Percentiles rank a stretch among this genome's conserved stretches.
Evolutionary conservation across 2,888 invertebrate species (phyloP).

Genomic region (Mesorhabditis belari): DNA sequence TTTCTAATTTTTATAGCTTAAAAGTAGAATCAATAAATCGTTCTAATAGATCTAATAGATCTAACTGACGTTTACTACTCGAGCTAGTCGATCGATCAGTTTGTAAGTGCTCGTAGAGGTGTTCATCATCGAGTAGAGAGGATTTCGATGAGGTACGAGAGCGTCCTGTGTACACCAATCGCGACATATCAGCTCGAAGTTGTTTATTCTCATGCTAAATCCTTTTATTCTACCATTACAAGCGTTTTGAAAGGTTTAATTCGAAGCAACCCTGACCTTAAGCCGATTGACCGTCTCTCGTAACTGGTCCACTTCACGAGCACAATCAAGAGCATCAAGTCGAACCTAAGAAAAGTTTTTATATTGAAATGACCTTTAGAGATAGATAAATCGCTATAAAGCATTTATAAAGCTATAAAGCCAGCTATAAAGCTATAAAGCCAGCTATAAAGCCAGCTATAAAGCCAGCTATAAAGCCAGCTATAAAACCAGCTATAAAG

Average conservation of each 20-base stretch:
- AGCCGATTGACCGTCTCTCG: conserved; percentile 94
- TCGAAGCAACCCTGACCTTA: too few relatives aligned
- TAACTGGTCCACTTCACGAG: conserved; percentile 89
- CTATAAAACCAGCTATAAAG: too few relatives aligned
- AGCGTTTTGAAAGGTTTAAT: too few relatives aligned
- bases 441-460: too few relatives aligned
- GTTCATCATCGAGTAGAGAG: conserved; percentile 45
- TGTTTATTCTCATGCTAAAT: conserved; percentile 87
- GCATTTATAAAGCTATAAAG: too few relatives aligned
- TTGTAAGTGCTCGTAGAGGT: conserved; percentile 35
- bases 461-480: too few relatives aligned
- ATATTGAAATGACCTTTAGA: too few relatives aligned
- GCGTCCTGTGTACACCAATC: conserved; percentile 58
- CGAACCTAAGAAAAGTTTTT: conserved; percentile 65
- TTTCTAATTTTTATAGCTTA: background rate
- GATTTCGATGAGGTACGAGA: conserved; percentile 43
- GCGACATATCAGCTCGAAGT: conserved; percentile 88
- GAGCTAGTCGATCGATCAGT: conserved; percentile 3
- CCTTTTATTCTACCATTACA: too few relatives aligned
- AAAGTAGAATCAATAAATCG: background rate
- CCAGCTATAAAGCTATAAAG: too few relatives aligned
- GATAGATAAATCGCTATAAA: too few relatives aligned
- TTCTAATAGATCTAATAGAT: conserved; percentile 1
- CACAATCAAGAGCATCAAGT: conserved; percentile 88
- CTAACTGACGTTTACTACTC: conserved; percentile 10